A percentile compares a stretch with the other conserved stretches of the same genome.
phyloP scores from a whole-genome alignment of 2,113 vertebrate genomes.

The Psephotus haematonotus region DNA sequence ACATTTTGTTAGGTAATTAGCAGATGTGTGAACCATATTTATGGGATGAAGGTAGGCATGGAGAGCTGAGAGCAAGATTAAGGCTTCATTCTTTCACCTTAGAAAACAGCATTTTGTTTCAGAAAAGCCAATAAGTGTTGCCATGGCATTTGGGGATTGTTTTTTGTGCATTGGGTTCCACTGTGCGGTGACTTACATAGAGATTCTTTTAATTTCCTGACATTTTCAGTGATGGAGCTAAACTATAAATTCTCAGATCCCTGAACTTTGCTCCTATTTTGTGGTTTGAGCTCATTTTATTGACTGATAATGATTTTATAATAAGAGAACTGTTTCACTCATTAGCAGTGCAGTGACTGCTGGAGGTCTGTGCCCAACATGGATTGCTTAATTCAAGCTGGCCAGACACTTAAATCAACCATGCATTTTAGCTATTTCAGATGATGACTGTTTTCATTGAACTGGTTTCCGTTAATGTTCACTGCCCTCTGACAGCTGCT shows the following conservation, averaged over 20 bases:
- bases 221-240: constrained; percentile 1
- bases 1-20: constrained; percentile 19
- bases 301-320: constrained; percentile 54
- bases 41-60: not conserved
- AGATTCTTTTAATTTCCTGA: constrained; percentile 30
- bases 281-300: constrained; percentile 22
- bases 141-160: not conserved
- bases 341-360: not conserved
- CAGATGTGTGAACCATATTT: not conserved
- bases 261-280: constrained; percentile 53
- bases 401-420: constrained; percentile 28
- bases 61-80: constrained; percentile 10
- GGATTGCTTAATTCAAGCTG: constrained; percentile 16
- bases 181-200: not conserved
- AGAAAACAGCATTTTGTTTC: constrained; percentile 23
- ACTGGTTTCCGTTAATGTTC: constrained; percentile 39
- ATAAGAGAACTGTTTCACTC: constrained; percentile 33
- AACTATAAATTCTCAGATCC: constrained; percentile 17
- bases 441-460: constrained; percentile 34
- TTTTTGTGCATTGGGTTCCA: not conserved
- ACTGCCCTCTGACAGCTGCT: constrained; percentile 21
- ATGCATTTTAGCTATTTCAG: constrained; percentile 28
- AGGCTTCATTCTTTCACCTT: constrained; percentile 24
- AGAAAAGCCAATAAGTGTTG: constrained; percentile 12
- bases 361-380: not conserved